A percentile compares a stretch with the other conserved stretches of the same genome.
phyloP scores from a whole-genome alignment of 2,888 invertebrate species.

The Hirtodrosophila cameraria region DNA sequence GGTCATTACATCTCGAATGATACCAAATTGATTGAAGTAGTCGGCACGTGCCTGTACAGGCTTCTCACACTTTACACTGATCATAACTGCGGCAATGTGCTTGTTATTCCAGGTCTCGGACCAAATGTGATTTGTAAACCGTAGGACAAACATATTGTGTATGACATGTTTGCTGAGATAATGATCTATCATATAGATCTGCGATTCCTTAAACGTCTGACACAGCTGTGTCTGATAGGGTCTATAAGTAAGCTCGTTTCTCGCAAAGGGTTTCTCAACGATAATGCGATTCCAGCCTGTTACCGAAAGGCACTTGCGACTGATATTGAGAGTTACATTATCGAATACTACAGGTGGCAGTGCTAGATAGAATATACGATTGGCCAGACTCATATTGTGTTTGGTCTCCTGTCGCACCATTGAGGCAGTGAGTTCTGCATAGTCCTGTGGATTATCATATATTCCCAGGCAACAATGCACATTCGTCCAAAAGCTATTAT shows the following conservation, averaged over 20 bases:
- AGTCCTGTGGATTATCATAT: conserved; percentile 51
- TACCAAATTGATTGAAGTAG: conserved; percentile 63
- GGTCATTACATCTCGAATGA: conserved; percentile 64
- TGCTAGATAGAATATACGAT: conserved; percentile 66
- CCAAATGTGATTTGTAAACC: conserved; percentile 62
- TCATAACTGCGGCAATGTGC: conserved; percentile 63
- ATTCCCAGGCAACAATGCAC: conserved; percentile 49
- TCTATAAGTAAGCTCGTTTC: conserved; percentile 47
- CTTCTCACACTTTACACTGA: conserved; percentile 49
- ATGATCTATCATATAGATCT: conserved; percentile 69
- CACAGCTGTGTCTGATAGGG: conserved; percentile 56
- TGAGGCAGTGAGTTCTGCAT: conserved; percentile 7
- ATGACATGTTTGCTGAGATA: conserved; percentile 54
- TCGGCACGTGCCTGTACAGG: conserved; percentile 55
- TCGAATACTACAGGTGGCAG: conserved; percentile 58
- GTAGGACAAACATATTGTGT: conserved; percentile 58
- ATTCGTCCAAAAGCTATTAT: conserved; percentile 61
- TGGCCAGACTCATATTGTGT: conserved; percentile 41
- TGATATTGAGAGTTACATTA: conserved; percentile 43
- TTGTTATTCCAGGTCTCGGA: conserved; percentile 56
- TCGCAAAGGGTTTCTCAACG: conserved; percentile 64
- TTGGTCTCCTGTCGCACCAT: conserved; percentile 56
- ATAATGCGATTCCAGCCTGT: conserved; percentile 60
- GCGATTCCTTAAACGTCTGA: conserved; percentile 60
- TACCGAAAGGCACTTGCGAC: conserved; percentile 47